Conservation (phyloP, 2,797 vertebrate species). For the Gallirallus australis region DNA sequence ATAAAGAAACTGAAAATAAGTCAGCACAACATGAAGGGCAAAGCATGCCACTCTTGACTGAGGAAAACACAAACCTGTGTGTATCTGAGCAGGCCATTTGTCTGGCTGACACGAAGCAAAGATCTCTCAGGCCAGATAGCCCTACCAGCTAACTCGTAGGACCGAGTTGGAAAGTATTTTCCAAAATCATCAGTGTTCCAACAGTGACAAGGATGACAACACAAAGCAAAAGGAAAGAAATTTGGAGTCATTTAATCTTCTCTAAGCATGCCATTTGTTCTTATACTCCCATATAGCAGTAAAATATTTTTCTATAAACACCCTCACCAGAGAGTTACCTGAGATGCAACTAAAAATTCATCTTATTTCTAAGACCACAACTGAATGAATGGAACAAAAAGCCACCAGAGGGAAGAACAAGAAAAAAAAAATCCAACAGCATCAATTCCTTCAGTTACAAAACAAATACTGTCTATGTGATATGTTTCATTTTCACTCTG, state of each 20-base stretch:
- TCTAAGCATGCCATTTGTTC: not conserved
- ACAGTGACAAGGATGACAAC: not conserved
- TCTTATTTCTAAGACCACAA: not conserved
- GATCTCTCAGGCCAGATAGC: not conserved
- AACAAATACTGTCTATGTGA: not conserved
- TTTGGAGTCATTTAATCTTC: not conserved
- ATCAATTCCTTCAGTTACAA: not conserved
- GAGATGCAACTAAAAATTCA: not conserved
- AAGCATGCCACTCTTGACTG: fast-evolving
- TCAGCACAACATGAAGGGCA: not conserved
- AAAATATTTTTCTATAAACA: not conserved
- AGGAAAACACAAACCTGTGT: not conserved
- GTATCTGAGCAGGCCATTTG: not conserved
- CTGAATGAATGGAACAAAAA: not conserved
- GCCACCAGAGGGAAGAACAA: not conserved
- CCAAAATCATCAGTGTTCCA: not conserved
- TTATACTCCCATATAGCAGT: not conserved
- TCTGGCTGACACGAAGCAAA: not conserved
- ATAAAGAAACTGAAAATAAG: not conserved
- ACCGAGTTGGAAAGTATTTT: not conserved
- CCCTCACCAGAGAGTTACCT: not conserved
- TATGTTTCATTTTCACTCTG: not conserved
- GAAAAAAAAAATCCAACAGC: not conserved
- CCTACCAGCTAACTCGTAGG: not conserved
- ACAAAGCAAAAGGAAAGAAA: not conserved